These are phyloP conservation scores for Luperina nickerlii DNA, from an alignment of 2,888 invertebrate species.

Conservation along the genomic window DNA sequence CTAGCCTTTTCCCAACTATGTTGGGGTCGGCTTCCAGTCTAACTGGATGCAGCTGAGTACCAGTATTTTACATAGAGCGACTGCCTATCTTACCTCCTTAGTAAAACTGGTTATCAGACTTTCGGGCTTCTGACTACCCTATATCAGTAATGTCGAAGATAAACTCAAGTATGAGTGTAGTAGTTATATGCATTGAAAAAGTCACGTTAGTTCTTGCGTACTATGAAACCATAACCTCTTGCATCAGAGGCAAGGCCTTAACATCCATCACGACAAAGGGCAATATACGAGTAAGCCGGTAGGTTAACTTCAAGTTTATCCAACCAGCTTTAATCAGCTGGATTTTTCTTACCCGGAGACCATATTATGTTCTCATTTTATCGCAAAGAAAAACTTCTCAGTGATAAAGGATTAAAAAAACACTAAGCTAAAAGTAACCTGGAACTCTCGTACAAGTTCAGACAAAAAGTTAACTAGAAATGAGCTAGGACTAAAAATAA, in stretches of 20 bases:
- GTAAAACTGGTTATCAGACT: too few relatives aligned
- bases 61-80: too few relatives aligned
- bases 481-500: slow-evolving; percentile 38
- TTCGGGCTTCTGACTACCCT: too few relatives aligned
- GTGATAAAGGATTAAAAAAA: slow-evolving; percentile 18
- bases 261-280: background rate
- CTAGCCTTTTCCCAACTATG: too few relatives aligned
- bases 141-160: background rate
- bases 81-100: too few relatives aligned
- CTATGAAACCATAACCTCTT: background rate
- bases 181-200: background rate
- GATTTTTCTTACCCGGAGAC: background rate
- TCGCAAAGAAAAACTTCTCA: slow-evolving; percentile 6
- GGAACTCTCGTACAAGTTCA: slow-evolving; percentile 17
- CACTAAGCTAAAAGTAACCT: slow-evolving; percentile 1
- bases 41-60: too few relatives aligned
- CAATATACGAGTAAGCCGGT: background rate
- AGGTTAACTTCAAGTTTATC: background rate
- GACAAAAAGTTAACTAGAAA: slow-evolving; percentile 37
- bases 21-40: too few relatives aligned
- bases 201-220: background rate
- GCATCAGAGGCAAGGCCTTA: background rate
- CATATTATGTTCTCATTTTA: slow-evolving; percentile 14
- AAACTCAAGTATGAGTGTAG: background rate
- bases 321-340: background rate